Conservation (phyloP, 35 echinoderm and acorn worm species). For the Heliocidaris erythrogramma region DNA sequence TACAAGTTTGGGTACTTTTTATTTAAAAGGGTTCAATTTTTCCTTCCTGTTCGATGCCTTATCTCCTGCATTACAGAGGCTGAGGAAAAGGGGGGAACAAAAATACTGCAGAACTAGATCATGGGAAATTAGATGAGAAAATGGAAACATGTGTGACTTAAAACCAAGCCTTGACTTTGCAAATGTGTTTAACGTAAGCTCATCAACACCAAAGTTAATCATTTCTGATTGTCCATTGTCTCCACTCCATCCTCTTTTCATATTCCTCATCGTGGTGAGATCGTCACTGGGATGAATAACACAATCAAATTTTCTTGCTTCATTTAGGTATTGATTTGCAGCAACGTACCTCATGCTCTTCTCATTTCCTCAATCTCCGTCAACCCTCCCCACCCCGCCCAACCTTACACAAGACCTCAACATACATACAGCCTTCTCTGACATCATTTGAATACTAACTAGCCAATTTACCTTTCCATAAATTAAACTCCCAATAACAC, state of each 20-base stretch:
- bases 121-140: not conserved
- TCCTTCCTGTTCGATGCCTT: not conserved
- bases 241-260: not conserved
- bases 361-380: not conserved
- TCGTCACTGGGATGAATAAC: not conserved
- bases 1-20: not conserved
- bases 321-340: constrained; percentile 2
- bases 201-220: not conserved
- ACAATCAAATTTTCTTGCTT: constrained; percentile 12
- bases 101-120: not conserved
- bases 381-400: not conserved
- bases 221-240: not conserved
- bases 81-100: not conserved
- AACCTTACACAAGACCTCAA: not conserved
- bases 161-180: not conserved
- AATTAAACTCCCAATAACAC: constrained; percentile 48
- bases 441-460: constrained; percentile 45
- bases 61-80: not conserved
- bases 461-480: constrained; percentile 50
- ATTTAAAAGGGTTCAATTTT: constrained; percentile 12
- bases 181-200: not conserved
- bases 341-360: not conserved
- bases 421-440: not conserved
- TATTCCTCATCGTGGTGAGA: not conserved
- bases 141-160: not conserved